Evolutionary conservation across 1,140 invertebrate genomes (phyloP), one percentile per base, ranked within the genome.

Genomic region (Andrena cerasifolii): DNA sequence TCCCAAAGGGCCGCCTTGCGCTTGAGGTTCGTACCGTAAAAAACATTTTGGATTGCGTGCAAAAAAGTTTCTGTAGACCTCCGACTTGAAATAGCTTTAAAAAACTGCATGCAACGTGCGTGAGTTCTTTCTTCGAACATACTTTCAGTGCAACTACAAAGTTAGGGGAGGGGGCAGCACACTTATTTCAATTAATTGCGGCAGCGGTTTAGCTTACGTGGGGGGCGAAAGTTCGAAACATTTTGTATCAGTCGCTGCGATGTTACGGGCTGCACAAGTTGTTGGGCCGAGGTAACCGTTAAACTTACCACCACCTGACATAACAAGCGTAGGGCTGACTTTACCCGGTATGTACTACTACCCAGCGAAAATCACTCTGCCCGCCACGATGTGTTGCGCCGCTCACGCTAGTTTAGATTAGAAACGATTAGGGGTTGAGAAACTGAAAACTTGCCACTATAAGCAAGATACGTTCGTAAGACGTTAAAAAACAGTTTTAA

Each of bases 281-380:
- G 26, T 16, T 45, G 61, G 26, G 24, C 31, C 40, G 61, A 47
- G 61, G 47, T 63, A 63, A 47, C 61, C 21, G 61, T 31, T 47
- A 47, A 63, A 74, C 61, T 74, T 61, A 40, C 58, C 31, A 40
- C 58, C 33, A 59, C 31, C 58, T 59, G 58, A 59, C 58, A 59
- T 59, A 59, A 59, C n/a, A 59, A 59, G n/a, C 33, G 58, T 59
- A 40, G n/a, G n/a, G 33, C 58, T 59, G 58, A 59, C 58, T 59
- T 59, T 24, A 10, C n/a, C 33, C 18, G 33, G 3, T 21, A 21
- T 40, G 24, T 33, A 33, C 45, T 40, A 56, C 47, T 36, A n/a
- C 3, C 61, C 18, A 18, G 51, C 21, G 58, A 73, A 73, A 74
- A 74, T 74, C 72, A 51, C 58, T 53, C 43, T 51, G 72, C 45